A percentile compares a stretch with the other conserved stretches of the same genome.
phyloP scores from a whole-genome alignment of 2,888 invertebrate species.

The Drosophila neotestacea region DNA sequence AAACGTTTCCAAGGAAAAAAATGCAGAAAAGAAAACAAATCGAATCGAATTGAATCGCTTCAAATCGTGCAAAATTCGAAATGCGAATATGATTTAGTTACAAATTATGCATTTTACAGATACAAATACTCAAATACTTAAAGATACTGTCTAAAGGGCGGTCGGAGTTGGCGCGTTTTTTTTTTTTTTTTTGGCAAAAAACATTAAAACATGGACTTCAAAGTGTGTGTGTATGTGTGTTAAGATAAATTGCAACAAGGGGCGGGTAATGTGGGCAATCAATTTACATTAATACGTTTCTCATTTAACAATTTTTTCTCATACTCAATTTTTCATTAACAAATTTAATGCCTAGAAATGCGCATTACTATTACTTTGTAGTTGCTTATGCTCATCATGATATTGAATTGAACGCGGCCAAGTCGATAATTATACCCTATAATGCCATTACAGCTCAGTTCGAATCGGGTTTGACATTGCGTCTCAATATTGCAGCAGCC shows the following conservation, averaged over 20 bases:
- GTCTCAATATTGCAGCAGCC: conserved; percentile 92
- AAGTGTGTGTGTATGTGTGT: background rate
- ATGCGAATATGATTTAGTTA: conserved; percentile 30
- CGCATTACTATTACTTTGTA: conserved; percentile 40
- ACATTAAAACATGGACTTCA: conserved; percentile 42
- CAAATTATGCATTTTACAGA: conserved; percentile 61
- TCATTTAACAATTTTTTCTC: conserved; percentile 56
- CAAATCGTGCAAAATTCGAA: conserved; percentile 16
- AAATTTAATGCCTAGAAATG: conserved; percentile 80
- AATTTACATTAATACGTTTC: conserved; percentile 61
- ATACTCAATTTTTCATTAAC: conserved; percentile 52
- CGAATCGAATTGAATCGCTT: conserved; percentile 13
- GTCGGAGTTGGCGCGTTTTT: conserved; percentile 54
- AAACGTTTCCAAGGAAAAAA: conserved; percentile 42
- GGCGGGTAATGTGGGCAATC: conserved; percentile 40
- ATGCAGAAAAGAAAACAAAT: conserved; percentile 38
- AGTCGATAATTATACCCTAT: conserved; percentile 43
- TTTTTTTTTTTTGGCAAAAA: conserved; percentile 10
- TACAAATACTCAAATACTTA: conserved; percentile 66
- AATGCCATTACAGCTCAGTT: conserved; percentile 75
- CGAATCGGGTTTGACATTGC: conserved; percentile 89
- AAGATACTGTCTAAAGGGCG: conserved; percentile 68
- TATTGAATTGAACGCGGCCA: conserved; percentile 54
- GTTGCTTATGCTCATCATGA: conserved; percentile 28
- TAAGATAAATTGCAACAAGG: conserved; percentile 61